Evolutionary conservation across 2,797 vertebrate genomes (phyloP).

Genomic region (Xenops minutus): DNA sequence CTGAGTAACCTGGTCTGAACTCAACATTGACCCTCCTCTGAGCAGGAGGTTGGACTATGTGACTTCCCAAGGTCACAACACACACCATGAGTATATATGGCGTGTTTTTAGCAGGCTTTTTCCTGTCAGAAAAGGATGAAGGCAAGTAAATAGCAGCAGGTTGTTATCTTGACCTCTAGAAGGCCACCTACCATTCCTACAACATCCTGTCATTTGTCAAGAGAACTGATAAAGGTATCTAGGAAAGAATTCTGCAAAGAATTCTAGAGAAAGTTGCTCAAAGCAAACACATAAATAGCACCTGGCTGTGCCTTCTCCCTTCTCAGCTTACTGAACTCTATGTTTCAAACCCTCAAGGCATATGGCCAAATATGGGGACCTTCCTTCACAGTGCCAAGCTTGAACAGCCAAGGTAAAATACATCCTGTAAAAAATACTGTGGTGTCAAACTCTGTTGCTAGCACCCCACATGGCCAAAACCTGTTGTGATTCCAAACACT

Average conservation of each 20-base stretch:
- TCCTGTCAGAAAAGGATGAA: conserved; percentile 54
- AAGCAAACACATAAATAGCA: not conserved
- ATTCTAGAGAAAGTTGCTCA: conserved; percentile 20
- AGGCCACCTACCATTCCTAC: conserved; percentile 54
- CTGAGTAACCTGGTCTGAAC: not conserved
- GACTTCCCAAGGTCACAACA: conserved; percentile 11
- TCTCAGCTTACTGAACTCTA: not conserved
- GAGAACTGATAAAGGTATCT: conserved; percentile 9
- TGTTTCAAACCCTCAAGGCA: not conserved
- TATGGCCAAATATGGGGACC: not conserved
- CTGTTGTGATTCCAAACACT: not conserved
- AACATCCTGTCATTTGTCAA: conserved; percentile 59
- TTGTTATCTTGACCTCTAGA: conserved; percentile 60
- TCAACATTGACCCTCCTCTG: not conserved
- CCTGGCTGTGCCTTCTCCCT: not conserved
- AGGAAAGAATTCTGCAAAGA: conserved; percentile 4
- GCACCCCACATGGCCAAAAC: not conserved
- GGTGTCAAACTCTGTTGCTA: not conserved
- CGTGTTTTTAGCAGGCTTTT: conserved; percentile 27
- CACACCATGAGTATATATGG: not conserved
- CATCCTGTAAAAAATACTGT: rapidly evolving
- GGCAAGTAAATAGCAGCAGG: conserved; percentile 32
- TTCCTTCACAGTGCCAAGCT: not conserved
- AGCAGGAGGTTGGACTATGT: not conserved
- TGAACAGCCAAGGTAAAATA: not conserved